Evolutionary conservation across 2,113 vertebrate genomes (phyloP).

Genomic region (Psilopsiagon aurifrons): DNA sequence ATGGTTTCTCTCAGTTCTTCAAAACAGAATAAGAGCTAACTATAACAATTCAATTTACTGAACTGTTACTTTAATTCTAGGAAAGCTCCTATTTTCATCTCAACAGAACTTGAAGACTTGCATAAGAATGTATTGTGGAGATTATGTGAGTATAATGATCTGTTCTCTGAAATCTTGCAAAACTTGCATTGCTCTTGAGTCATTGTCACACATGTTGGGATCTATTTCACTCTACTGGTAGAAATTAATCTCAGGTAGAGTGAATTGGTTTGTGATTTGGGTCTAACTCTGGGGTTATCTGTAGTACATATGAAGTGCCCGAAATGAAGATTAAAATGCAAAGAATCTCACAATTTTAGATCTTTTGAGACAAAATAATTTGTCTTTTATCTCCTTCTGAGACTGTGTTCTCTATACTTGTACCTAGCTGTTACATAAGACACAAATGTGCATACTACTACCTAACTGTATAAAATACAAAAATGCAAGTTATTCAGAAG

Average conservation of each 20-base stretch:
- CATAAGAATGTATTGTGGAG: slow-evolving; percentile 72
- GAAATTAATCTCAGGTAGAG: background rate
- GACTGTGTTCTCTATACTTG: background rate
- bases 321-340: background rate
- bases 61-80: background rate
- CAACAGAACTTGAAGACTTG: background rate
- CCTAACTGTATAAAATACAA: background rate
- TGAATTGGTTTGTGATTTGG: background rate
- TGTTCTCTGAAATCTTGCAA: background rate
- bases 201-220: background rate
- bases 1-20: background rate
- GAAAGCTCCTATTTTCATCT: background rate
- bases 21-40: background rate
- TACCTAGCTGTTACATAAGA: background rate
- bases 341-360: background rate
- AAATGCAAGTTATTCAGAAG: background rate
- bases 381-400: background rate
- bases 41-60: background rate
- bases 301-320: background rate
- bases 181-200: background rate
- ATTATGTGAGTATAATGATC: slow-evolving; percentile 74
- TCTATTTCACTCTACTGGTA: background rate
- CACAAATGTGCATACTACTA: background rate
- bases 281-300: background rate
- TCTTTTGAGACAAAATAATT: background rate